phyloP scores from a whole-genome alignment of 1,140 invertebrate species.

The Drosophila pruinosa region DNA sequence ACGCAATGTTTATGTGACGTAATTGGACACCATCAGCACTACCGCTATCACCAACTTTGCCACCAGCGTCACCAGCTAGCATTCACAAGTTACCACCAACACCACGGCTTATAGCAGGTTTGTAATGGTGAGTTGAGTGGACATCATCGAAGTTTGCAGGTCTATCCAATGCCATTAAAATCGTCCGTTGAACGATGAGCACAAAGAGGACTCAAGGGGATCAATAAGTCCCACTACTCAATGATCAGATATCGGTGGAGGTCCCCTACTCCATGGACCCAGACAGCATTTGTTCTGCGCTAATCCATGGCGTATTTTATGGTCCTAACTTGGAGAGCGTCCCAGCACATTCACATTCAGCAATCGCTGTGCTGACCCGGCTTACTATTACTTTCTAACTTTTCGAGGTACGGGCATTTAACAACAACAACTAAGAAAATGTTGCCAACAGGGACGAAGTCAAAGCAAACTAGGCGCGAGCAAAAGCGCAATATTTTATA shows the following conservation, averaged over 20 bases:
- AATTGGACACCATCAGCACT: conserved; percentile 68
- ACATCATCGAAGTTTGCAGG: conserved; percentile 58
- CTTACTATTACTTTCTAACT: conserved; percentile 48
- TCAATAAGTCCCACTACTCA: too few species aligned
- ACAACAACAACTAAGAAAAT: not conserved
- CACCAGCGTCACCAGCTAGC: conserved; percentile 12
- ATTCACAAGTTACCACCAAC: too few species aligned
- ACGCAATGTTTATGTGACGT: conserved; percentile 80
- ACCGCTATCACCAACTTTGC: conserved; percentile 5
- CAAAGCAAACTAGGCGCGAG: conserved; percentile 37
- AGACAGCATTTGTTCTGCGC: conserved; percentile 59
- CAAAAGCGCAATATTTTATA: conserved; percentile 64
- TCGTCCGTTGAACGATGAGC: conserved; percentile 53
- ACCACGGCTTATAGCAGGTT: too few species aligned
- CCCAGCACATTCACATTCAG: conserved; percentile 48
- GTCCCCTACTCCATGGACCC: not conserved
- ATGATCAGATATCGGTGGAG: not conserved
- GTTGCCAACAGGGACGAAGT: not conserved
- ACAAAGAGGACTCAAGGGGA: conserved; percentile 37
- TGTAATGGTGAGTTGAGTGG: conserved; percentile 49
- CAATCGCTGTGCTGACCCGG: conserved; percentile 46
- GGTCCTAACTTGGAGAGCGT: conserved; percentile 54
- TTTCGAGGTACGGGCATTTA: conserved; percentile 15
- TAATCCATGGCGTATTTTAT: conserved; percentile 76
- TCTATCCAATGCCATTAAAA: conserved; percentile 76